Conservation (phyloP, 2,888 invertebrate genomes). For the Phorcus lineatus region DNA sequence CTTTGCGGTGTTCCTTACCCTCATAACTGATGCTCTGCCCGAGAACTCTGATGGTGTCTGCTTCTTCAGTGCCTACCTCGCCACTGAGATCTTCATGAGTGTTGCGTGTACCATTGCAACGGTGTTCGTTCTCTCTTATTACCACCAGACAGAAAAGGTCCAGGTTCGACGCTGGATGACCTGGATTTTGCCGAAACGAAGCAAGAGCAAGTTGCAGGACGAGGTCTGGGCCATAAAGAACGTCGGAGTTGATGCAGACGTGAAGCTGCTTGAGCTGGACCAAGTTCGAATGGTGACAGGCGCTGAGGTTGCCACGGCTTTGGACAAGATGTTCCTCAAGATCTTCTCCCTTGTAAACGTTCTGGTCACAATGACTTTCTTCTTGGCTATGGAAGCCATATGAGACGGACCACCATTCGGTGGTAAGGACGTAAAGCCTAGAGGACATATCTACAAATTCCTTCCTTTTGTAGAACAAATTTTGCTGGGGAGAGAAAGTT, state of each 20-base stretch:
- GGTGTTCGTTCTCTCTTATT: neutral
- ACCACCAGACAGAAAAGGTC: neutral
- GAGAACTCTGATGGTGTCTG: slow-evolving; percentile 18
- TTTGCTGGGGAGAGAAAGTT: too few species aligned
- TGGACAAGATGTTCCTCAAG: neutral
- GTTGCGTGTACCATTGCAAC: neutral
- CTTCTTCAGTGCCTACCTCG: slow-evolving; percentile 17
- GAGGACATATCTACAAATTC: too few species aligned
- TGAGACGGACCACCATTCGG: neutral
- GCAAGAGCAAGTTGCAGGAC: neutral
- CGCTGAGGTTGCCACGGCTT: neutral
- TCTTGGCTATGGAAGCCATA: neutral
- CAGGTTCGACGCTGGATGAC: neutral
- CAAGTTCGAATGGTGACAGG: neutral
- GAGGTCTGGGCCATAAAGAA: neutral
- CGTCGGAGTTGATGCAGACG: neutral
- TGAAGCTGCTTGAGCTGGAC: neutral
- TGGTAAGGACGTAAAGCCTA: too few species aligned
- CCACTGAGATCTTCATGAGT: slow-evolving; percentile 4
- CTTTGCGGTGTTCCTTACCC: slow-evolving; percentile 11
- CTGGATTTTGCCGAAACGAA: neutral
- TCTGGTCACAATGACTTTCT: neutral
- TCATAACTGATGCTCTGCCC: slow-evolving; percentile 1
- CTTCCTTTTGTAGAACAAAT: too few species aligned
- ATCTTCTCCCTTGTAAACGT: neutral